These are phyloP conservation scores for Phenacoccus solenopsis DNA, from an alignment of 1,140 invertebrate species.

Conservation along the genomic window DNA sequence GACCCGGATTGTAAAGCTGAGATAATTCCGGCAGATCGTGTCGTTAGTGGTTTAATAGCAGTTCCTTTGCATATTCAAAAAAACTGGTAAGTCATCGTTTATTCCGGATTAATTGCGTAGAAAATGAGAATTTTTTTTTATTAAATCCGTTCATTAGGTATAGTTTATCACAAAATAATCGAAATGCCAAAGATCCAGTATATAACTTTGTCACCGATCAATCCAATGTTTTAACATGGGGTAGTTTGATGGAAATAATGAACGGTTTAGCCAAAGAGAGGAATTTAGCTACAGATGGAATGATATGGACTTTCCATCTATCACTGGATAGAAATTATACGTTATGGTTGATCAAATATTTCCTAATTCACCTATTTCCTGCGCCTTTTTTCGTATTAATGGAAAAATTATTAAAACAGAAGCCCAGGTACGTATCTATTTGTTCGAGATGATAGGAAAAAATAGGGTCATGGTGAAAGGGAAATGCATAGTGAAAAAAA, in stretches of 20 bases:
- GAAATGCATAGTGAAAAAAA: too few species aligned
- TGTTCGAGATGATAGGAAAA: too few species aligned
- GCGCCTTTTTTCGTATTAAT: neutral
- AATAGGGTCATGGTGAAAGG: too few species aligned
- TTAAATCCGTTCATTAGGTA: too few species aligned
- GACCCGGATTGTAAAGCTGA: neutral
- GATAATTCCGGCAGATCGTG: neutral
- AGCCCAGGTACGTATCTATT: neutral
- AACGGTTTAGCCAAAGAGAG: neutral
- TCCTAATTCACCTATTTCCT: neutral
- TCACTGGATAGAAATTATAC: neutral
- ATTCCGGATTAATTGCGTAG: too few species aligned
- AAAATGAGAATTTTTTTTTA: too few species aligned
- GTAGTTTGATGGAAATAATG: neutral
- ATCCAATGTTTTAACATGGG: neutral
- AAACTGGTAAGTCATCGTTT: neutral
- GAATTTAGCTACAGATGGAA: neutral
- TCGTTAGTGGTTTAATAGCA: neutral
- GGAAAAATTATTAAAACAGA: neutral
- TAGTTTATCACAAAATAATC: too few species aligned
- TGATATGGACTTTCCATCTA: neutral
- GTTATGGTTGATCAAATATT: neutral
- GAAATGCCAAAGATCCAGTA: neutral
- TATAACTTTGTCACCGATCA: neutral
- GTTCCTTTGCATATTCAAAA: constrained; percentile 15